Percentiles rank a stretch among this genome's conserved stretches.
Conservation (phyloP, 2,888 invertebrate genomes). For the Diogma glabrata region DNA sequence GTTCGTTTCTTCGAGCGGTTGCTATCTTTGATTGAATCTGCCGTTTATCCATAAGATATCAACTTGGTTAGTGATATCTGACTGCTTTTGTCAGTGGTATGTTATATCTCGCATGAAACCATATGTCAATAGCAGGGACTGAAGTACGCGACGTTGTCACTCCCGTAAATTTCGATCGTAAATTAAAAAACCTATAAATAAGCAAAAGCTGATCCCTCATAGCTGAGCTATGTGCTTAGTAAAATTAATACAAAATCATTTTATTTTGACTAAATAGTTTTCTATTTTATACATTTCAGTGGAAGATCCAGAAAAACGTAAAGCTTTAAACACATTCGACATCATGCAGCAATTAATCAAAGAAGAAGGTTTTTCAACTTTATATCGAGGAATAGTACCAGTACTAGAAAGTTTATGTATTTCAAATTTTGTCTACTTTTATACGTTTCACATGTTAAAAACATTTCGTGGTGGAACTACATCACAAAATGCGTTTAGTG, state of each 20-base stretch:
- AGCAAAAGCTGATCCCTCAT: slow-evolving; percentile 8
- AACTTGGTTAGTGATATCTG: no score
- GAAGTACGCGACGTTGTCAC: no score
- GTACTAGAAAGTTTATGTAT: slow-evolving; percentile 74
- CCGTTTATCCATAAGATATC: no score
- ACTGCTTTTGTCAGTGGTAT: no score
- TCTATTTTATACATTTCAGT: slow-evolving; percentile 40
- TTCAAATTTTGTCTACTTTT: slow-evolving; percentile 92
- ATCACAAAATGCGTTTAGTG: slow-evolving; percentile 51
- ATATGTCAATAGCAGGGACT: no score
- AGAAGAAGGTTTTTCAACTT: slow-evolving; percentile 51
- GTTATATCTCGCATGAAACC: no score
- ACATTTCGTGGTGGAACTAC: slow-evolving; percentile 34
- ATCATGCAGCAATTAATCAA: slow-evolving; percentile 51
- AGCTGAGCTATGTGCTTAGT: neutral
- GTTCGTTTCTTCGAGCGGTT: no score
- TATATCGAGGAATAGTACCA: slow-evolving; percentile 65
- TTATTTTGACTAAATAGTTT: slow-evolving; percentile 7
- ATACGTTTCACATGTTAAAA: slow-evolving; percentile 78
- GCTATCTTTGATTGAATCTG: no score
- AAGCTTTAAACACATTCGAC: slow-evolving; percentile 54
- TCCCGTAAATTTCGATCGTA: no score
- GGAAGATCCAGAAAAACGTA: slow-evolving; percentile 53
- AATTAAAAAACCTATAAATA: no score
- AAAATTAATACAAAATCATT: no score